A percentile compares a stretch with the other conserved stretches of the same genome.
phyloP scores from a whole-genome alignment of 2,888 invertebrate species.

The Disparrhopalites patrizii region DNA sequence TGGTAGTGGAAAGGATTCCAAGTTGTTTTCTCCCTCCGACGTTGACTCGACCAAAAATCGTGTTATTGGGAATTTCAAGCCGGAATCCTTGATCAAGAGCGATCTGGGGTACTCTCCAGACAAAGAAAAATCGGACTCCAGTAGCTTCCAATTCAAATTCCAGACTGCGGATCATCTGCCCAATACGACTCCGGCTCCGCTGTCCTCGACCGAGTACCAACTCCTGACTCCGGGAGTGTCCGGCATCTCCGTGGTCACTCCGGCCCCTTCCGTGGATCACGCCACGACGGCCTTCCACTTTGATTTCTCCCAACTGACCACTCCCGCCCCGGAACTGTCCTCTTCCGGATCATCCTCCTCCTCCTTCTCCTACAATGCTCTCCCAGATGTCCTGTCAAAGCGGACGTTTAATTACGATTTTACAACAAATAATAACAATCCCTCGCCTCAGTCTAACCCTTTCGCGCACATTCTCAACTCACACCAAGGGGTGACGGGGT shows the following conservation, averaged over 20 bases:
- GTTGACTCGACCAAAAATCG: not conserved
- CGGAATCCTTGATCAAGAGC: not conserved
- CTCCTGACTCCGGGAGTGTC: not conserved
- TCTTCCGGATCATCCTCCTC: not conserved
- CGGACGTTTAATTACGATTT: slow-evolving; percentile 25
- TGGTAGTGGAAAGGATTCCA: not conserved
- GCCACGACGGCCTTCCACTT: slow-evolving; percentile 7
- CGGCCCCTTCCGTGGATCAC: not conserved
- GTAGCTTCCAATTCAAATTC: not conserved
- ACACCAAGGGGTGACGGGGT: slow-evolving; percentile 12
- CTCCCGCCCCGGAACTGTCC: not conserved
- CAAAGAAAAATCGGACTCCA: not conserved
- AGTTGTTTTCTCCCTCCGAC: not conserved
- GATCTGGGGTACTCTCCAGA: not conserved
- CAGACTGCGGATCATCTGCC: not conserved
- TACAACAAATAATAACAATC: not conserved
- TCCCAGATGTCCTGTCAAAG: slow-evolving; percentile 16
- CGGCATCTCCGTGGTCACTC: not conserved
- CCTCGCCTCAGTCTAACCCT: slow-evolving; percentile 29
- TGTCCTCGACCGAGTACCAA: slow-evolving; percentile 7
- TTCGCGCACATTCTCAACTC: slow-evolving; percentile 40
- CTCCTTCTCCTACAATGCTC: not conserved
- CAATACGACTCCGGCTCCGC: not conserved
- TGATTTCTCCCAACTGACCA: slow-evolving; percentile 18
- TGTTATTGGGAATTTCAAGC: not conserved